Base-by-base conservation (phyloP, 2,797 vertebrate genomes). In the Sternarchorhynchus goeldii region DNA sequence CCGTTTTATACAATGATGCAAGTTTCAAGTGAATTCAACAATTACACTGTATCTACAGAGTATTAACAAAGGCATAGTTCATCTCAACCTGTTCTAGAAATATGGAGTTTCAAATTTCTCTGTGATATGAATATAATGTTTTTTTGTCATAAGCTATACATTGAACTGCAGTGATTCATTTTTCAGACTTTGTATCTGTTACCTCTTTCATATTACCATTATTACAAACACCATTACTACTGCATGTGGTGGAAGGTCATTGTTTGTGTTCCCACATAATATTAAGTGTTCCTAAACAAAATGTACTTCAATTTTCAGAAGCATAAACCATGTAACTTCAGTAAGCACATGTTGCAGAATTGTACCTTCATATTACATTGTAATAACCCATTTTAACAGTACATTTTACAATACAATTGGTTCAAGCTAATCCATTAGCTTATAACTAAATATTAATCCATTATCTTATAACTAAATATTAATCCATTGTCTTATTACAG, bases 341-440 rank as follows among this genome's bases (percentile, higher is more conserved):
- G 14, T 45, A 17, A 25, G 4, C 0, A n/a, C 20, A n/a, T 31
- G 21, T 32, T 50, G 21, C 4, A 63, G 60, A 34, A 4, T 16
- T 41, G 50, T 31, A 16, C 21, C 25, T 5, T 5, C 1, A 66
- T 60, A 73, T 79, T 73, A 67, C 56, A 79, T 53, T 60, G 70
- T 59, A 67, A 65, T 70, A 32, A 78, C 68, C 18, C 8, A n/a
- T 72, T 57, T 45, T 66, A 66, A 41, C 55, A 67, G 57, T 64
- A 32, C 34, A 50, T 66, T 79, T 50, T 5, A 6, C 36, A 57
- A 56, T 25, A 41, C 2, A 29, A 25, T 2, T 1, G 36, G 50
- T 29, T 45, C 69, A 34, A 20, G 55, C 31, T 21, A 16, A 39
- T 25, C 12, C 8, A 58, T 21, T 58, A 16, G 4, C 31, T 59